Evolutionary conservation across 2,113 vertebrate genomes (phyloP).

Genomic region (Psammodynastes pulverulentus): DNA sequence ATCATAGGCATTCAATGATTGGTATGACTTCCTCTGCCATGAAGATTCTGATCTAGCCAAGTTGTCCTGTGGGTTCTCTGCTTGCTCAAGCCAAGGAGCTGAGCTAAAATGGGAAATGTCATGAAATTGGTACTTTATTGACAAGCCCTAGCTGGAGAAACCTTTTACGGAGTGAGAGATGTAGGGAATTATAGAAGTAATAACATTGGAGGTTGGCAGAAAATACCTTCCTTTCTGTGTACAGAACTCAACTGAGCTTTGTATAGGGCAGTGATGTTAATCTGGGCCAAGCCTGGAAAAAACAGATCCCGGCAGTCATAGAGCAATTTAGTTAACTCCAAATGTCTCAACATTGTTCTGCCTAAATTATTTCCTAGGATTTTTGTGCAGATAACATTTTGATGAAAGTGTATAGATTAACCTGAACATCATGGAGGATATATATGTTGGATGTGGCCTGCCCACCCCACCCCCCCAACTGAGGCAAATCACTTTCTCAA

Average conservation of each 20-base stretch:
- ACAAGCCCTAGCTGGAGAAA: background rate
- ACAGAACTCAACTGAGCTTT: background rate
- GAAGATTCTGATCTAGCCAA: background rate
- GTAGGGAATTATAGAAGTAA: background rate
- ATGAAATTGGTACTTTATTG: background rate
- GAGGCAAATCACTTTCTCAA: background rate
- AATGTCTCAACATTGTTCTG: background rate
- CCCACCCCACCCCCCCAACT: background rate
- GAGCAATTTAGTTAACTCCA: background rate
- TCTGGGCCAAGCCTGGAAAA: background rate
- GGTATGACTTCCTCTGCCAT: background rate
- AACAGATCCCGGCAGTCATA: background rate
- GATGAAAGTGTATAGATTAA: background rate
- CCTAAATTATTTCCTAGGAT: background rate
- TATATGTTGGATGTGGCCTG: background rate
- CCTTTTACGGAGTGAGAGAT: background rate
- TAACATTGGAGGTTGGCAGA: background rate
- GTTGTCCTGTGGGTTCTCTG: background rate
- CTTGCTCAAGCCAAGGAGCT: background rate
- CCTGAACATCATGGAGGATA: background rate
- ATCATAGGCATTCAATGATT: background rate
- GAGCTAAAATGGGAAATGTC: background rate
- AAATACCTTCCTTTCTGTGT: background rate
- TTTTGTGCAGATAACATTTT: background rate
- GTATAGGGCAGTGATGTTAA: background rate